Percentiles rank a stretch among this genome's conserved stretches.
Conservation (phyloP, 2,888 invertebrate species). For the Dinocampus coccinellae region DNA sequence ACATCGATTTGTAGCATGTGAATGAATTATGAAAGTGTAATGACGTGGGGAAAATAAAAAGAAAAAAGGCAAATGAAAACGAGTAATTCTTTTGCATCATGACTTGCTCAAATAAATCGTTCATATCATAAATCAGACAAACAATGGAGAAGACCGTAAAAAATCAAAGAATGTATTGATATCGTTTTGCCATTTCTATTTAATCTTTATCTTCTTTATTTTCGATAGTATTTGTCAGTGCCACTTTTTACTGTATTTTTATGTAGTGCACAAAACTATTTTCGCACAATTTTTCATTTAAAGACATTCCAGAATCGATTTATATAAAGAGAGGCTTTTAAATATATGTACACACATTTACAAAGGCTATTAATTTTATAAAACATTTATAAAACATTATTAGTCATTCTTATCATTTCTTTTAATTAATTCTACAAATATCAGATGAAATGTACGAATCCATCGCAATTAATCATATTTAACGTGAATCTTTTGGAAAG, state of each 20-base stretch:
- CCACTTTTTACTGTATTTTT: neutral
- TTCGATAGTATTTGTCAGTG: conserved; percentile 5
- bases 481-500: too few relatives aligned
- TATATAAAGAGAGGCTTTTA: too few relatives aligned
- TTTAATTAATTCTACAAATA: conserved; percentile 17
- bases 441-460: neutral
- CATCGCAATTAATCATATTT: too few relatives aligned
- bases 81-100: conserved; percentile 13
- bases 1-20: conserved; percentile 14
- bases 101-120: conserved; percentile 50
- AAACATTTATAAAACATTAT: too few relatives aligned
- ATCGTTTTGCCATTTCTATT: conserved; percentile 19
- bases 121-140: conserved; percentile 48
- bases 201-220: conserved; percentile 5
- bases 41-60: neutral
- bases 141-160: conserved; percentile 15
- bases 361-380: too few relatives aligned
- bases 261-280: conserved; percentile 17
- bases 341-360: too few relatives aligned
- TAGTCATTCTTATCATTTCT: neutral
- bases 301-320: conserved; percentile 28
- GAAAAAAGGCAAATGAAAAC: neutral
- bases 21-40: neutral
- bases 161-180: conserved; percentile 13
- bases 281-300: conserved; percentile 13